phyloP scores from a whole-genome alignment of 1,140 invertebrate genomes.

The Bombyx mandarina region DNA sequence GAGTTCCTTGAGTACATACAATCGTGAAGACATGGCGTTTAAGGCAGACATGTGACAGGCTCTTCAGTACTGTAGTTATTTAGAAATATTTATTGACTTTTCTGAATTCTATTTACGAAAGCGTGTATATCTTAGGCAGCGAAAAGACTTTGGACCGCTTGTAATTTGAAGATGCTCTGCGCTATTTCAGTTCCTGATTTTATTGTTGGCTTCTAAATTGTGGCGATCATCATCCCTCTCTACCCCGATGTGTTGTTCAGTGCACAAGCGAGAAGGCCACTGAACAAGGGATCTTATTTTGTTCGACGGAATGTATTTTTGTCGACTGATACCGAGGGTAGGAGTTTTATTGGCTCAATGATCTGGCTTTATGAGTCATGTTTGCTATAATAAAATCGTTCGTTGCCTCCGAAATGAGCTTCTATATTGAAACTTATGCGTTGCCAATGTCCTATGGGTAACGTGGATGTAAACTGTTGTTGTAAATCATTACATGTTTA shows the following conservation, averaged over 20 bases:
- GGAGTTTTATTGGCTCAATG: constrained; percentile 38
- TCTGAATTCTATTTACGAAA: constrained; percentile 6
- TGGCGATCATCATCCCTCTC: not conserved
- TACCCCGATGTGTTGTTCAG: constrained; percentile 6
- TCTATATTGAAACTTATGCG: constrained; percentile 27
- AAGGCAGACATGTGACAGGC: not conserved
- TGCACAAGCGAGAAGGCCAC: constrained; percentile 10
- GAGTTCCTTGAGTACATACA: not conserved
- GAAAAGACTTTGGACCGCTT: constrained; percentile 16
- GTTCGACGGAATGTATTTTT: not conserved
- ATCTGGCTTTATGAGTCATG: constrained; percentile 45
- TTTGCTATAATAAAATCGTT: constrained; percentile 30
- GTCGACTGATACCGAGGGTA: constrained; percentile 20
- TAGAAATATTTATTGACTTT: constrained; percentile 21
- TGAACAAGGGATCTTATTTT: constrained; percentile 20
- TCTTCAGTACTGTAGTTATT: constrained; percentile 21
- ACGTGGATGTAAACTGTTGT: constrained; percentile 11
- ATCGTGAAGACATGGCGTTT: no score
- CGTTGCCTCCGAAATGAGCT: constrained; percentile 22
- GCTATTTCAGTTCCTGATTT: constrained; percentile 21
- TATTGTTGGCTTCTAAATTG: constrained; percentile 21
- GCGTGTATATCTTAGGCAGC: constrained; percentile 15
- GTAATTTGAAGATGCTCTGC: constrained; percentile 18
- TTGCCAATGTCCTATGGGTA: constrained; percentile 14
- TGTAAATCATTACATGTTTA: constrained; percentile 6